Evolutionary conservation across 2,797 vertebrate genomes (phyloP).

Genomic region (Pristis pectinata): DNA sequence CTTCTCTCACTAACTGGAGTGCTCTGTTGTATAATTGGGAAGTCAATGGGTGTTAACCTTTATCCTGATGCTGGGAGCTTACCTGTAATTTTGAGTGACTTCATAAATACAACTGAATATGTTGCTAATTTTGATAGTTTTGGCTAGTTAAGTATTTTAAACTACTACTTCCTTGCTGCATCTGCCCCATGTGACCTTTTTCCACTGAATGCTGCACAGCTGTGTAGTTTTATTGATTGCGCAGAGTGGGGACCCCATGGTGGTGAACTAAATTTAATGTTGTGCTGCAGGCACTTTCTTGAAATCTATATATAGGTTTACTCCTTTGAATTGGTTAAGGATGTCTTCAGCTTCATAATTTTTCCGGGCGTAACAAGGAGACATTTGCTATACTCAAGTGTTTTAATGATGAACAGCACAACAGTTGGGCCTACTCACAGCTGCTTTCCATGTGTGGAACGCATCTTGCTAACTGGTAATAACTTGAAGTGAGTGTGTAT

Average conservation of each 20-base stretch:
- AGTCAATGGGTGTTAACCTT: background rate
- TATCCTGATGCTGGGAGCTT: background rate
- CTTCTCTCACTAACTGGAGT: background rate
- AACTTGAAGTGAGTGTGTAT: background rate
- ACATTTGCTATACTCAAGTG: background rate
- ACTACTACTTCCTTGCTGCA: background rate
- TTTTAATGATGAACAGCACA: background rate
- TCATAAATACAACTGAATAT: background rate
- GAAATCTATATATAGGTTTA: constrained; percentile 34
- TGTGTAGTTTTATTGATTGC: constrained; percentile 15
- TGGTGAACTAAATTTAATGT: constrained; percentile 31
- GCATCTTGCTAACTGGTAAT: background rate
- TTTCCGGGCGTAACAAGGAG: background rate
- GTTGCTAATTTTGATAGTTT: background rate
- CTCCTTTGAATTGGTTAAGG: constrained; percentile 16
- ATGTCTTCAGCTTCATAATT: background rate
- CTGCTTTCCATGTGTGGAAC: background rate
- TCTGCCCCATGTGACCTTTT: constrained; percentile 12
- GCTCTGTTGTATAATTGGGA: background rate
- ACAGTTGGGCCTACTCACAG: background rate
- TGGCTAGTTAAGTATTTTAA: background rate
- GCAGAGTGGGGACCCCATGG: background rate
- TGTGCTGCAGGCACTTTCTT: background rate
- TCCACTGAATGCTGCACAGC: constrained; percentile 16
- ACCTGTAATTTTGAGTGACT: background rate